Evolutionary conservation across 2,113 vertebrate species (phyloP).

Genomic region (Crocuta crocuta): DNA sequence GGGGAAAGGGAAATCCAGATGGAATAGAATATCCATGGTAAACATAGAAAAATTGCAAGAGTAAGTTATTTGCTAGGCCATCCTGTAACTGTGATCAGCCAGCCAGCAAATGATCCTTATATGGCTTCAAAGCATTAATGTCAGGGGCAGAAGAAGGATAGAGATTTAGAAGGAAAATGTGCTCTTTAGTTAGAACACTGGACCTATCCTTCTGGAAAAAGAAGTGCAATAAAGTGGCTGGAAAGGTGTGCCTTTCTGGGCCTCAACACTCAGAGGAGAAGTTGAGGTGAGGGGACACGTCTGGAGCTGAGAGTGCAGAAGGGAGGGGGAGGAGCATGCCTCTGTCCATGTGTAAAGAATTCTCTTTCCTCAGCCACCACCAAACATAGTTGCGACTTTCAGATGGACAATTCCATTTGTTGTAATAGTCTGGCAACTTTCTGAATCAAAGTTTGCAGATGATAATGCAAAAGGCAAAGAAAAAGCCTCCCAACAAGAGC

Average conservation of each 20-base stretch:
- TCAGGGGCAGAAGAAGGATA: background rate
- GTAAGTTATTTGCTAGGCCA: constrained; percentile 31
- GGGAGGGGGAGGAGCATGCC: background rate
- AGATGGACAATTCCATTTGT: background rate
- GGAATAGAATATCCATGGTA: constrained; percentile 53
- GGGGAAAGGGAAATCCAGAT: constrained; percentile 66
- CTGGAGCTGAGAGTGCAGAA: background rate
- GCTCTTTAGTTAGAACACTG: background rate
- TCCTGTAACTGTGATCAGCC: background rate
- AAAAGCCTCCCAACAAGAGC: background rate
- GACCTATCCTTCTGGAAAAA: background rate
- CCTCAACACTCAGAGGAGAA: background rate
- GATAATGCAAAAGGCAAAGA: background rate
- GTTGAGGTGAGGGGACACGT: background rate
- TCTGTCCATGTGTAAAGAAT: background rate
- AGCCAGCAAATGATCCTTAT: constrained; percentile 60
- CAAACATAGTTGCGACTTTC: background rate
- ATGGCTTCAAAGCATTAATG: constrained; percentile 58
- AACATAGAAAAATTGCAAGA: constrained; percentile 66
- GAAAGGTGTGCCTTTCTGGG: background rate
- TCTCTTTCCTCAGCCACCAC: background rate
- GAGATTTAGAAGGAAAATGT: background rate
- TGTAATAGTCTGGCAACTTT: background rate
- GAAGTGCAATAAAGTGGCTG: background rate
- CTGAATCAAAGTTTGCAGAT: background rate